These are phyloP conservation scores for Chaetodon trifasciatus DNA, from an alignment of 2,797 vertebrate species.

Conservation along the genomic window DNA sequence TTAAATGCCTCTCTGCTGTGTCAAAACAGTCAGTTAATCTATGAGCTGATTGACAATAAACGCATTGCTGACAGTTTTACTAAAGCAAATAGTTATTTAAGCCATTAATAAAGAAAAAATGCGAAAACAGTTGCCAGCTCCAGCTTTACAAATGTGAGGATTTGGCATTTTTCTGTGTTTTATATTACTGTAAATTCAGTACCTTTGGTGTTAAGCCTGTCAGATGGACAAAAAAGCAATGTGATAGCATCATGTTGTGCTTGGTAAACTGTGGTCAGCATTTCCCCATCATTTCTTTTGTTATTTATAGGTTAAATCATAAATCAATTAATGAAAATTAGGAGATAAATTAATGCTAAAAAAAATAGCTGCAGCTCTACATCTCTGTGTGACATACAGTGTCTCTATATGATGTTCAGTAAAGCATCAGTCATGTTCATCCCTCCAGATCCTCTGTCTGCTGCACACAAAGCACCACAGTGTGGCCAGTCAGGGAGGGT, in stretches of 20 bases:
- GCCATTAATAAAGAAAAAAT: background rate
- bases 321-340: background rate
- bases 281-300: background rate
- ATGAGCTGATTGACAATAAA: background rate
- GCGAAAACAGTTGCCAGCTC: background rate
- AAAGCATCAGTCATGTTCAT: conserved; percentile 4
- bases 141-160: background rate
- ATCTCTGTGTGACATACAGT: background rate
- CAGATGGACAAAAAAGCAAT: conserved; percentile 3
- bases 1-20: background rate
- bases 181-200: background rate
- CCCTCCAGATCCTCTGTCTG: conserved; percentile 44
- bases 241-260: background rate
- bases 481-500: conserved; percentile 73
- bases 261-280: background rate
- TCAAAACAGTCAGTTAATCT: background rate
- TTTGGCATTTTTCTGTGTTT: background rate
- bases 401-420: conserved; percentile 13
- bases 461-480: conserved; percentile 79
- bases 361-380: background rate
- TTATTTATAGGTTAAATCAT: background rate
- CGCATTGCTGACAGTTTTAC: background rate
- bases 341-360: background rate
- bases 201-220: background rate
- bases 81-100: background rate